phyloP scores from a whole-genome alignment of 2,888 invertebrate species.

The Melikaiella ostensackeni region DNA sequence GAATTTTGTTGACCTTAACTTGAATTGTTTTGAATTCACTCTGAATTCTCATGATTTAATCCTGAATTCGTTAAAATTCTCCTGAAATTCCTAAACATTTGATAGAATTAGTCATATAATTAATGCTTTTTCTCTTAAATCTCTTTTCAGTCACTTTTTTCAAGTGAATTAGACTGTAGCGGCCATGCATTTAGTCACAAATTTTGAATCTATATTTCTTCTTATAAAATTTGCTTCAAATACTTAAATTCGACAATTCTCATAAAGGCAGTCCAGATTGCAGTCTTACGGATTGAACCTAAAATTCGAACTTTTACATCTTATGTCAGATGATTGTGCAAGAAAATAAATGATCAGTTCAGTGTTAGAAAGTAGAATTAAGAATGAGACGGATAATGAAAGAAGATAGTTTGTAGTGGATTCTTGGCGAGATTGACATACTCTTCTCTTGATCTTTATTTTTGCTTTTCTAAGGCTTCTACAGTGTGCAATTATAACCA shows the following conservation, averaged over 20 bases:
- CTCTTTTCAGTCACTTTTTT: no score
- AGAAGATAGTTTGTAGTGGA: neutral
- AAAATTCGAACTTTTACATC: slow-evolving; percentile 8
- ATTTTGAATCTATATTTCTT: no score
- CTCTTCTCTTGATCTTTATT: neutral
- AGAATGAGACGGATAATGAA: neutral
- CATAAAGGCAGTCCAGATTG: neutral
- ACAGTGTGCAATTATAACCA: neutral
- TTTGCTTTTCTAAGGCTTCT: neutral
- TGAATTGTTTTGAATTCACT: no score
- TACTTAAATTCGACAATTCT: no score
- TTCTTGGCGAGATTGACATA: slow-evolving; percentile 15
- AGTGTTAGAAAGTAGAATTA: neutral
- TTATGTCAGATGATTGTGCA: neutral
- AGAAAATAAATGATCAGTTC: neutral
- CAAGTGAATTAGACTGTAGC: no score
- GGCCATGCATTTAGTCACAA: neutral
- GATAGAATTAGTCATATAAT: no score
- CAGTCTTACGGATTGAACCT: neutral
- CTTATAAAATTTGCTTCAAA: no score
- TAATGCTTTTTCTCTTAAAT: no score
- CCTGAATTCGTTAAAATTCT: no score
- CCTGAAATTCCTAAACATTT: no score
- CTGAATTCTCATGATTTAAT: no score
- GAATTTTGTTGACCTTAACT: no score